Percentiles rank a stretch among this genome's conserved stretches.
Evolutionary conservation across 1,140 invertebrate species (phyloP).

Genomic region (Trichoplusia ni): DNA sequence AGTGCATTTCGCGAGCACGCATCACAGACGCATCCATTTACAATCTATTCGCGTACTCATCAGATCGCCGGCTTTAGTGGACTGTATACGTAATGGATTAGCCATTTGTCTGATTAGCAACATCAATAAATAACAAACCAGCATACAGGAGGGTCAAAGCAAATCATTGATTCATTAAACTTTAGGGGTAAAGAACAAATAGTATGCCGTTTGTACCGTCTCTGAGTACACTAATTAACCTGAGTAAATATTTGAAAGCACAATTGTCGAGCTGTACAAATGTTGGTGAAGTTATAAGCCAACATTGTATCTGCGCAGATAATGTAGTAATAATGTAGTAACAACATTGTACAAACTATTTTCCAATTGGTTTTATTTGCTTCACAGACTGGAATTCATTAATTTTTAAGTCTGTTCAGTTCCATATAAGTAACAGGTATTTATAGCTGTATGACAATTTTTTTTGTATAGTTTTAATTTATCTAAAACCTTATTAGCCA

Average conservation of each 20-base stretch:
- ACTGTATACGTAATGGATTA: constrained; percentile 74
- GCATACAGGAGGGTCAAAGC: constrained; percentile 57
- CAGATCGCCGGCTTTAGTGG: constrained; percentile 49
- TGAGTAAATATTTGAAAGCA: constrained; percentile 54
- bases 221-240: constrained; percentile 65
- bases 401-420: too few relatives aligned
- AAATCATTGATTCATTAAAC: constrained; percentile 75
- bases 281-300: constrained; percentile 30
- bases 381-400: too few relatives aligned
- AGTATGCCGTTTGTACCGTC: constrained; percentile 40
- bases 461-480: too few relatives aligned
- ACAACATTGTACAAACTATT: not conserved
- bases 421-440: too few relatives aligned
- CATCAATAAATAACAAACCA: constrained; percentile 75
- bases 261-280: constrained; percentile 40
- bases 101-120: constrained; percentile 77
- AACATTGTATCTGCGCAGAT: constrained; percentile 3
- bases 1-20: constrained; percentile 41
- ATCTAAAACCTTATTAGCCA: too few relatives aligned
- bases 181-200: constrained; percentile 56
- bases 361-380: too few relatives aligned
- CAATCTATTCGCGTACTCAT: constrained; percentile 59
- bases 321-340: not conserved
- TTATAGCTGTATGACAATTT: too few relatives aligned
- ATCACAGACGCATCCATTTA: constrained; percentile 58